These are phyloP conservation scores for Micrasema longulum DNA, from an alignment of 1,140 invertebrate genomes.

Conservation along the genomic window DNA sequence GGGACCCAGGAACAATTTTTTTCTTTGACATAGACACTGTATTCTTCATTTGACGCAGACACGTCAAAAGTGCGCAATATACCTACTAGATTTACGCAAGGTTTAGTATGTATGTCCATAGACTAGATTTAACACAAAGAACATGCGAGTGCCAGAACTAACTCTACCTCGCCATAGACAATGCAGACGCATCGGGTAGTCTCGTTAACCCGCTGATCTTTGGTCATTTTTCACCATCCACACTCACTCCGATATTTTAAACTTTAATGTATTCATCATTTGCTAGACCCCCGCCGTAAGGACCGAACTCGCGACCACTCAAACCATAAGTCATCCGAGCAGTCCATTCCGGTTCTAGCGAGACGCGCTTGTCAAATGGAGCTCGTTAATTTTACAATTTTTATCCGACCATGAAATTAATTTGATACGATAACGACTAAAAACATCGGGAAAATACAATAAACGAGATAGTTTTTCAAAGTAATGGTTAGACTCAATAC, in stretches of 20 bases:
- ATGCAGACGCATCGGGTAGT: slow-evolving; percentile 33
- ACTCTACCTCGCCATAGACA: slow-evolving; percentile 23
- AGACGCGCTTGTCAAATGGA: neutral
- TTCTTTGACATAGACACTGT: too few species aligned
- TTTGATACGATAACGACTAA: too few species aligned
- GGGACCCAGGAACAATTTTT: too few species aligned
- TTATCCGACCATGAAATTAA: too few species aligned
- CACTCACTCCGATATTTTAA: neutral
- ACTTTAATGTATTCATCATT: slow-evolving; percentile 39
- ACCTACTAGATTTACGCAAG: too few species aligned
- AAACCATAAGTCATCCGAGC: slow-evolving; percentile 28
- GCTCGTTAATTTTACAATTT: too few species aligned
- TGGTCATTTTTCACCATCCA: slow-evolving; percentile 33
- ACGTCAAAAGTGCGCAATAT: too few species aligned
- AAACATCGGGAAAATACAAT: too few species aligned
- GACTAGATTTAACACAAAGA: neutral
- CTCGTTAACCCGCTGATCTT: slow-evolving; percentile 36
- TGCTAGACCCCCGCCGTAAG: slow-evolving; percentile 26
- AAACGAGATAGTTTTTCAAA: too few species aligned
- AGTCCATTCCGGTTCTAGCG: neutral
- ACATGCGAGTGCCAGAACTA: neutral
- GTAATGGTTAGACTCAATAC: too few species aligned
- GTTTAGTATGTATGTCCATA: too few species aligned
- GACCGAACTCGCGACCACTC: slow-evolving; percentile 21
- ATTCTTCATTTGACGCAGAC: too few species aligned